Percentiles rank a stretch among this genome's conserved stretches.
These are phyloP conservation scores for Bubo scandiacus DNA, from an alignment of 2,113 vertebrate genomes.

Conservation along the genomic window DNA sequence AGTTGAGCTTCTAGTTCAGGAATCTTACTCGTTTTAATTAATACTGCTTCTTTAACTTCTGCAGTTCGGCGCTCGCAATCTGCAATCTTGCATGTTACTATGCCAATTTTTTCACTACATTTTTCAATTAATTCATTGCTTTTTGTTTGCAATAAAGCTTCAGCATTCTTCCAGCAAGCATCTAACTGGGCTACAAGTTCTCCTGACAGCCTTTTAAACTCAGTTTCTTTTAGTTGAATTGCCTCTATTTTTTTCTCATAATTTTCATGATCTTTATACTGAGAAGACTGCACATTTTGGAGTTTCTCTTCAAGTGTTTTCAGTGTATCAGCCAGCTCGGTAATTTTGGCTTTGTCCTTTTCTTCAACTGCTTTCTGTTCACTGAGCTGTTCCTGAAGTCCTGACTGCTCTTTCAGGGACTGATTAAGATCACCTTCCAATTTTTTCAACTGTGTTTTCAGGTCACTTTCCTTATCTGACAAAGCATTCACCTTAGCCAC, in stretches of 20 bases:
- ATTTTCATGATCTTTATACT: constrained; percentile 73
- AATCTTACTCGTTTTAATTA: constrained; percentile 69
- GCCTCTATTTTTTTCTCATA: constrained; percentile 77
- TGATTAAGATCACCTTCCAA: constrained; percentile 79
- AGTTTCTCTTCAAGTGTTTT: constrained; percentile 75
- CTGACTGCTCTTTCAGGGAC: constrained; percentile 77
- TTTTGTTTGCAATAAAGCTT: constrained; percentile 73
- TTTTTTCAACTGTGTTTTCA: constrained; percentile 80
- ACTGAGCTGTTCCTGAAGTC: constrained; percentile 78
- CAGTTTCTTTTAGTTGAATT: constrained; percentile 73
- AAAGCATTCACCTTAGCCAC: constrained; percentile 71
- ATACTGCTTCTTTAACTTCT: constrained; percentile 76
- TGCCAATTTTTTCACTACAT: constrained; percentile 70
- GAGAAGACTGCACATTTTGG: constrained; percentile 69
- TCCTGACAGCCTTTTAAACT: constrained; percentile 70
- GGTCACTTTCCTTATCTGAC: constrained; percentile 73
- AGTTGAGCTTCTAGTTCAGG: constrained; percentile 84
- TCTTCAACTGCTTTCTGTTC: constrained; percentile 71
- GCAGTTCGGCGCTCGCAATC: constrained; percentile 71
- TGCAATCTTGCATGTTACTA: constrained; percentile 73
- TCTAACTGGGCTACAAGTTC: constrained; percentile 73
- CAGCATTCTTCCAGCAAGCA: constrained; percentile 71
- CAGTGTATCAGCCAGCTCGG: constrained; percentile 70
- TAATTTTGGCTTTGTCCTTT: constrained; percentile 70
- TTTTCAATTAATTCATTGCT: constrained; percentile 75